phyloP scores from a whole-genome alignment of 2,888 invertebrate species.

The Laothoe populi region DNA sequence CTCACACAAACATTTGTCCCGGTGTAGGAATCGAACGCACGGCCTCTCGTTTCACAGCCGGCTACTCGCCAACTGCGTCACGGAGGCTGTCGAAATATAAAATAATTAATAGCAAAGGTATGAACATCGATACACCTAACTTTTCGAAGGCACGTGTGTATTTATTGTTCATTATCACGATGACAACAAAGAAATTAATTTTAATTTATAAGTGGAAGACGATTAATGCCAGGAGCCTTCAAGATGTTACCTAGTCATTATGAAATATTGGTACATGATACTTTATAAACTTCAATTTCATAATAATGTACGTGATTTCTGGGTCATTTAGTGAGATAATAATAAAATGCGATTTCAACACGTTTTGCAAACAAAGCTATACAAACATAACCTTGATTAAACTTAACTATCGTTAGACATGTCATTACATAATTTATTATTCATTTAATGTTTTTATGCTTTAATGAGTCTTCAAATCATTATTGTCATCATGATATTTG shows the following conservation, averaged over 20 bases:
- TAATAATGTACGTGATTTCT: slow-evolving; percentile 39
- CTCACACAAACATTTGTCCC: no score
- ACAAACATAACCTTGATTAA: slow-evolving; percentile 30
- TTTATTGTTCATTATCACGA: no score
- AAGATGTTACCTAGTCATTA: not conserved
- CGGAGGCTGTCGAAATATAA: no score
- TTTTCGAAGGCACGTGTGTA: no score
- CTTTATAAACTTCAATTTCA: slow-evolving; percentile 32
- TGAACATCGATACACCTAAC: no score
- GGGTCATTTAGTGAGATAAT: slow-evolving; percentile 35
- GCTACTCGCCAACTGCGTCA: no score
- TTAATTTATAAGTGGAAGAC: no score
- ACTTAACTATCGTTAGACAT: slow-evolving; percentile 12
- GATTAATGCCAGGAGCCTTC: not conserved
- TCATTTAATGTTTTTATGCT: not conserved
- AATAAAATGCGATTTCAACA: slow-evolving; percentile 38
- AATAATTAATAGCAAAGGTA: no score
- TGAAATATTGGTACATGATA: slow-evolving; percentile 16
- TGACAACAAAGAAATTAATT: no score
- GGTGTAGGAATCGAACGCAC: no score
- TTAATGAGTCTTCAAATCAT: slow-evolving; percentile 9
- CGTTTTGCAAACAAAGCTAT: slow-evolving; percentile 35
- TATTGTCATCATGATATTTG: not conserved
- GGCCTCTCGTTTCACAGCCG: no score
- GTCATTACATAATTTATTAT: slow-evolving; percentile 18